A percentile compares a stretch with the other conserved stretches of the same genome.
These are phyloP conservation scores for Rhabdornis inornatus DNA, from an alignment of 2,113 vertebrate species.

Conservation along the genomic window DNA sequence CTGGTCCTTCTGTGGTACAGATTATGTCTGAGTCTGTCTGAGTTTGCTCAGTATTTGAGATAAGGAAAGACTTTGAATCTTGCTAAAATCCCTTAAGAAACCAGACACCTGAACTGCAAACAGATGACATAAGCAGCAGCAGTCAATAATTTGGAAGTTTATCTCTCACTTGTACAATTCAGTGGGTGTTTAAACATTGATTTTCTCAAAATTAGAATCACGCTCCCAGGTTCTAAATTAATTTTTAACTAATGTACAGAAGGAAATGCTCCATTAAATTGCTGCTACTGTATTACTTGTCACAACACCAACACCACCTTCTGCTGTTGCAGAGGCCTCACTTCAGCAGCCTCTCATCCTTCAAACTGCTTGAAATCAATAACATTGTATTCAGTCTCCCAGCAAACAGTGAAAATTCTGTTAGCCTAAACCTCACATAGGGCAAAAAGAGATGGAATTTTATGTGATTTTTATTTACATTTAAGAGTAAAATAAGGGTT, in stretches of 20 bases:
- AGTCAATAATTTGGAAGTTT: slow-evolving; percentile 48
- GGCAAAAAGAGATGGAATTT: not conserved
- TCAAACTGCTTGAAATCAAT: not conserved
- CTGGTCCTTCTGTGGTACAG: slow-evolving; percentile 46
- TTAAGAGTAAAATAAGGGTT: not conserved
- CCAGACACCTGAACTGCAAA: slow-evolving; percentile 66
- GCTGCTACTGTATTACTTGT: not conserved
- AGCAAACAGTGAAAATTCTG: not conserved
- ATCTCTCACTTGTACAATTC: slow-evolving; percentile 1
- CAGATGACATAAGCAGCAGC: slow-evolving; percentile 23
- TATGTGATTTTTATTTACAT: not conserved
- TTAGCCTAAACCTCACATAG: not conserved
- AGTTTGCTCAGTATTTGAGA: slow-evolving; percentile 59
- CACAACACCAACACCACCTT: not conserved
- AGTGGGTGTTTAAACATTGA: slow-evolving; percentile 38
- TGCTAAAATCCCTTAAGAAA: slow-evolving; percentile 63
- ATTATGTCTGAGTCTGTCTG: slow-evolving; percentile 59
- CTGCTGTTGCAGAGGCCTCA: not conserved
- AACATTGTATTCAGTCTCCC: not conserved
- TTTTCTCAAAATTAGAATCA: slow-evolving; percentile 15
- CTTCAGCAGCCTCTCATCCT: not conserved
- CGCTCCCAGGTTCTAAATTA: slow-evolving; percentile 3
- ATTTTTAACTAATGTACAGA: slow-evolving; percentile 34
- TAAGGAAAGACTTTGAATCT: slow-evolving; percentile 61
- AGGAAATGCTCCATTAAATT: slow-evolving; percentile 34